Conservation (phyloP, 2,113 vertebrate species). For the Platichthys stellatus region DNA sequence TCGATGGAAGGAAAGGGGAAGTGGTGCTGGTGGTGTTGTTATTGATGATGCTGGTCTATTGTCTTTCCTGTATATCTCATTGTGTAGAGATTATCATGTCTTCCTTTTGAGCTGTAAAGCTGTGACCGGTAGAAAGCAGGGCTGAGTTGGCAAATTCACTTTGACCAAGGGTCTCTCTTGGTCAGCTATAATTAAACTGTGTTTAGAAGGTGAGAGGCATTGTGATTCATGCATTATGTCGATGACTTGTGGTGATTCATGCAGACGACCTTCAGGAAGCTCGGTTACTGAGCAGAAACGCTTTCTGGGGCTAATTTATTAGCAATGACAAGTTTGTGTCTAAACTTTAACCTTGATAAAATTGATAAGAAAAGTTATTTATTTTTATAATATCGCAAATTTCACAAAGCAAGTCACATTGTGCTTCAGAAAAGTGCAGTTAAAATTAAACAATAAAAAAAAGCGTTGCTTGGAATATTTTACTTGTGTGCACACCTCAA, state of each 20-base stretch:
- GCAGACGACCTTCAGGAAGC: conserved; percentile 48
- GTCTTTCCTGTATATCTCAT: conserved; percentile 19
- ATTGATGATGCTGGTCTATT: conserved; percentile 40
- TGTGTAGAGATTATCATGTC: conserved; percentile 11
- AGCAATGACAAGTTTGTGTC: background rate
- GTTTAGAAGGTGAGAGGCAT: conserved; percentile 40
- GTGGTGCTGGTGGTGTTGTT: conserved; percentile 52
- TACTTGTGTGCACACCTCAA: background rate
- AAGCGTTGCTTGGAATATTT: conserved; percentile 5
- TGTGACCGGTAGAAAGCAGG: background rate
- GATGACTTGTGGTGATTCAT: conserved; percentile 43
- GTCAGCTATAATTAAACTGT: conserved; percentile 45
- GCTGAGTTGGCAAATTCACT: conserved; percentile 6
- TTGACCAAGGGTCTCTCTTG: conserved; percentile 22
- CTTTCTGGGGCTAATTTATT: background rate
- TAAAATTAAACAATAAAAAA: too few species aligned
- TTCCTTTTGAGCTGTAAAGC: conserved; percentile 5
- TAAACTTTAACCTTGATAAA: background rate
- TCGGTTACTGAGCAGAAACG: conserved; percentile 31
- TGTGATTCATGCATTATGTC: conserved; percentile 49
- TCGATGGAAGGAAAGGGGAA: conserved; percentile 61
- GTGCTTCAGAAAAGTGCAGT: too few species aligned
- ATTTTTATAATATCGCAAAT: background rate
- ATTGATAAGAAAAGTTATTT: background rate
- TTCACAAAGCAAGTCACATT: background rate